A percentile compares a stretch with the other conserved stretches of the same genome.
Evolutionary conservation across 2,113 vertebrate genomes (phyloP).

Genomic region (Emydura subglobosa): DNA sequence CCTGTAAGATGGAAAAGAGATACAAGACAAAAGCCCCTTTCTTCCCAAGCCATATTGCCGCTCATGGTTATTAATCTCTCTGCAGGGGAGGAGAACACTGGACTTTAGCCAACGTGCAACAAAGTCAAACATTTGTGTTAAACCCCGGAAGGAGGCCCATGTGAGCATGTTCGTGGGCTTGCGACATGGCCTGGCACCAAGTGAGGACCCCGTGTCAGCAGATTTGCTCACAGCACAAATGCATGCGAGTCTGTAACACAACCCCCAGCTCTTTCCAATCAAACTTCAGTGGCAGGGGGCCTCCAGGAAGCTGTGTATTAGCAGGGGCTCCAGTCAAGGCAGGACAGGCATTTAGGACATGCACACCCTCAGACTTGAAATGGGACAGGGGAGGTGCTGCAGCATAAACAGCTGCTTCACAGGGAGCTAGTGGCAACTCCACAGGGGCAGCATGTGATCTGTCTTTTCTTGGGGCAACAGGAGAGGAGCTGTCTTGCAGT

Average conservation of each 20-base stretch:
- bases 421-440: neutral
- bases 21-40: slow-evolving; percentile 13
- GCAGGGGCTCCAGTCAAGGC: neutral
- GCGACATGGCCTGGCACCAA: slow-evolving; percentile 8
- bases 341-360: neutral
- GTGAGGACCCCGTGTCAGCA: neutral
- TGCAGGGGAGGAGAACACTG: neutral
- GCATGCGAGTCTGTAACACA: neutral
- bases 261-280: neutral
- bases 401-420: neutral
- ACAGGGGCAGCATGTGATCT: neutral
- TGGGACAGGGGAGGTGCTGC: neutral
- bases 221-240: neutral
- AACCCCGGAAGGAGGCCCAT: neutral
- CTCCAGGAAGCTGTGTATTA: accelerated
- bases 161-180: slow-evolving; percentile 8
- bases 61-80: slow-evolving; percentile 22
- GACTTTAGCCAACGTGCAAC: neutral
- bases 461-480: neutral
- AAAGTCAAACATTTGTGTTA: neutral
- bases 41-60: neutral
- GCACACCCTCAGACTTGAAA: neutral
- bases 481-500: neutral
- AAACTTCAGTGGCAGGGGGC: neutral
- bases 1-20: neutral